Percentiles rank a stretch among this genome's conserved stretches.
Conservation (phyloP, 2,113 vertebrate genomes). For the Lophura nycthemera region DNA sequence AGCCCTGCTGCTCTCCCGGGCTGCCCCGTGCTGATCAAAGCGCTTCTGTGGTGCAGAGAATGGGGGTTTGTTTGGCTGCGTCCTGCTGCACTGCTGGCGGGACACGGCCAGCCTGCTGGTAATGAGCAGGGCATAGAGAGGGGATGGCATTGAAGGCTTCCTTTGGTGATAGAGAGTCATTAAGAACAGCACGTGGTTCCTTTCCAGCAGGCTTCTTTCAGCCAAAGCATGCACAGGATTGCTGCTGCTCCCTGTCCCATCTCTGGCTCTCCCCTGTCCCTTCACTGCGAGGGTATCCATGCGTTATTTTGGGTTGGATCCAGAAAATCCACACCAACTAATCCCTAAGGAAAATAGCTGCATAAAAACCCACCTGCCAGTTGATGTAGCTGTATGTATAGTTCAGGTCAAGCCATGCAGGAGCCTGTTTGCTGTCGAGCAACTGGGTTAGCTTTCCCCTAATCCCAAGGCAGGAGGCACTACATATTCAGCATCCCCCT, state of each 20-base stretch:
- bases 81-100: neutral
- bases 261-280: neutral
- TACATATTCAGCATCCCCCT: neutral
- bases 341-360: neutral
- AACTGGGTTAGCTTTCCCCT: accelerated
- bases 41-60: neutral
- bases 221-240: neutral
- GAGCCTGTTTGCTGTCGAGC: neutral
- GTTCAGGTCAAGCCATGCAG: neutral
- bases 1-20: neutral
- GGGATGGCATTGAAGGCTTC: slow-evolving; percentile 14
- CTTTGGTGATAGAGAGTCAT: slow-evolving; percentile 30
- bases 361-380: neutral
- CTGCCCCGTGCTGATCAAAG: slow-evolving; percentile 46
- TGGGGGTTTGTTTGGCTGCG: slow-evolving; percentile 17
- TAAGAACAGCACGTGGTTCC: slow-evolving; percentile 38
- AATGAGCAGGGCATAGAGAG: slow-evolving; percentile 56
- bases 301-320: neutral
- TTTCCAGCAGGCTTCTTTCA: neutral
- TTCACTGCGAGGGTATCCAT: neutral
- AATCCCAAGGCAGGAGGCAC: neutral
- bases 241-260: neutral
- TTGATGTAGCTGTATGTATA: neutral
- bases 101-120: slow-evolving; percentile 22
- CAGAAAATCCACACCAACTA: neutral